Evolutionary conservation across 2,113 vertebrate species (phyloP), one percentile per base, ranked within the genome.

Genomic region (Microcebus jonahi): DNA sequence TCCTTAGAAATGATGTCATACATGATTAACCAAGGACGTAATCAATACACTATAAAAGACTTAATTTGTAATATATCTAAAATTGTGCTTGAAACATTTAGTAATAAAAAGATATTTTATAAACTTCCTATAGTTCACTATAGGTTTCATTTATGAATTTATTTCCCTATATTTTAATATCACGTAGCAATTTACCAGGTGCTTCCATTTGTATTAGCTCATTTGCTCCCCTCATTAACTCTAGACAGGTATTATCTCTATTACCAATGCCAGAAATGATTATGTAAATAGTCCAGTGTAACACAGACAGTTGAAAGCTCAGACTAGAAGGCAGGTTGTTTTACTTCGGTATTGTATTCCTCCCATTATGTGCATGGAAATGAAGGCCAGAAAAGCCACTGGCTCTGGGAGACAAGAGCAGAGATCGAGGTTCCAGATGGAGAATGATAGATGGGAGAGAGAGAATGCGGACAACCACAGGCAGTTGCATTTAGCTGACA

Each of bases 111-210:
- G 55, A 17, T 75, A 93, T 70, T 94, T 91, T 7, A 42, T 85
- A 76, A 88, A 81, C 17, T 88, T 81, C 29, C 11, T 82, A 1
- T 57, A 55, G 14, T 65, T 39, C 2, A 25, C 42, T 39, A 0
- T 90, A 13, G 39, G n/a, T n/a, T 63, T 90, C 12, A 39, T 55
- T 93, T 86, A 39, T 93, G n/a, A 94, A 84, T 93, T 96, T 95
- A 81, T 89, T 85, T 80, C 45, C 48, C n/a, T 83, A 45, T 1
- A 59, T 65, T 90, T 96, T 90, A 80, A 48, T 87, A 48, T 82
- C 57, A 73, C 53, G 34, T 82, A 84, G 34, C 73, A 94, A 20
- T 92, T 86, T 94, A 23, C 13, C 42, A 91, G 53, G 8, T 93
- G 12, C 67, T 88, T 88, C 93, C 50, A 71, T 93, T 97, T 95